phyloP scores from a whole-genome alignment of 1,140 invertebrate species.

The Drosophila setifemur region DNA sequence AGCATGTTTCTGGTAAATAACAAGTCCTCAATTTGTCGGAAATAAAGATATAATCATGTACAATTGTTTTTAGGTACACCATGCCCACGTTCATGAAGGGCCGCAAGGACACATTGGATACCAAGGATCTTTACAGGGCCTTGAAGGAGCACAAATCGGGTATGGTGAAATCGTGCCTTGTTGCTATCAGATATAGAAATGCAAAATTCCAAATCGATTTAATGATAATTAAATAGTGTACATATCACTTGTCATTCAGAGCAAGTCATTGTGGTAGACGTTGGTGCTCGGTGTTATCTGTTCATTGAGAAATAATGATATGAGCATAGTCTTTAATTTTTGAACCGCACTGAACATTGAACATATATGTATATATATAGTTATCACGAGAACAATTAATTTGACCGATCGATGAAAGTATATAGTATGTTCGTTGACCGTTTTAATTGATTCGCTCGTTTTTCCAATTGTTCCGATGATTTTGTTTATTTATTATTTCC shows the following conservation, averaged over 20 bases:
- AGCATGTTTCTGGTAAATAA: constrained; percentile 76
- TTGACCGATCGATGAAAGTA: constrained; percentile 41
- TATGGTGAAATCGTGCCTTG: constrained; percentile 42
- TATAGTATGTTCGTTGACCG: constrained; percentile 52
- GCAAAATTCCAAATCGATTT: not conserved
- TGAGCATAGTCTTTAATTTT: not conserved
- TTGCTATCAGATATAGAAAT: no score
- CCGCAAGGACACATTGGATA: constrained; percentile 83
- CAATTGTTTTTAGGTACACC: constrained; percentile 77
- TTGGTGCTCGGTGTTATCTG: not conserved
- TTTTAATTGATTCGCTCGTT: constrained; percentile 34
- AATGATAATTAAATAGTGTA: not conserved
- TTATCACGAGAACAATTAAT: constrained; percentile 34
- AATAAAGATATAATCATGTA: not conserved
- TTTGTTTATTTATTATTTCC: constrained; percentile 2
- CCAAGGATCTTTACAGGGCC: constrained; percentile 85
- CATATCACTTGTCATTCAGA: not conserved
- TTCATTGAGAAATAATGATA: not conserved
- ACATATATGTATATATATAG: no score
- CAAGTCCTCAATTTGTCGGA: not conserved
- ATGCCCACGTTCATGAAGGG: constrained; percentile 84
- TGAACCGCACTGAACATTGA: constrained; percentile 4
- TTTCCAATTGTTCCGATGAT: constrained; percentile 15
- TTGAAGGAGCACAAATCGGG: constrained; percentile 84
- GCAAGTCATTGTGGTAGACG: constrained; percentile 8